These are phyloP conservation scores for Ptilorrhoa leucosticta DNA, from an alignment of 2,113 vertebrate genomes.

Conservation along the genomic window DNA sequence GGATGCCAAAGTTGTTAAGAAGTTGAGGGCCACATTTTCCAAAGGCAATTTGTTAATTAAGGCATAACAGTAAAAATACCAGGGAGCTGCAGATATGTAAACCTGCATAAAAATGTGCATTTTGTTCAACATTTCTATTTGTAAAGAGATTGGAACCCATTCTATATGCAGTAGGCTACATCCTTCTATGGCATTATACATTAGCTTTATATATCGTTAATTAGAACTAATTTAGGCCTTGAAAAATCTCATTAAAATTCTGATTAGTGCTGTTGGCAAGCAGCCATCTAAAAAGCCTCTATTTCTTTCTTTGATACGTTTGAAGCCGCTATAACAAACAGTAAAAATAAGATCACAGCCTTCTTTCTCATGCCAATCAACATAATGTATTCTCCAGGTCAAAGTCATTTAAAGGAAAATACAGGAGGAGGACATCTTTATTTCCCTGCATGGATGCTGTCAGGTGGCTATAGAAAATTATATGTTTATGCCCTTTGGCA, in stretches of 20 bases:
- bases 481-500: background rate
- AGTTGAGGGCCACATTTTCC: background rate
- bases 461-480: background rate
- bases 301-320: slow-evolving; percentile 54
- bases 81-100: background rate
- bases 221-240: slow-evolving; percentile 69
- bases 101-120: slow-evolving; percentile 17
- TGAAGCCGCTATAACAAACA: slow-evolving; percentile 48
- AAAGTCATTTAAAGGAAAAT: slow-evolving; percentile 30
- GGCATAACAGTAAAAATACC: background rate
- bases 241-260: slow-evolving; percentile 68
- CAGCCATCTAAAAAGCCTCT: slow-evolving; percentile 45
- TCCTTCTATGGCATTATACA: slow-evolving; percentile 12
- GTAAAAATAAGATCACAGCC: slow-evolving; percentile 41
- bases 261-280: slow-evolving; percentile 62
- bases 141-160: slow-evolving; percentile 11
- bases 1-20: background rate
- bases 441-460: background rate
- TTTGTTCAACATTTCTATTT: slow-evolving; percentile 46
- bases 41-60: slow-evolving; percentile 15
- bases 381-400: slow-evolving; percentile 22
- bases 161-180: background rate
- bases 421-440: background rate
- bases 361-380: slow-evolving; percentile 31
- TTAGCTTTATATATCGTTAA: slow-evolving; percentile 69